phyloP scores from a whole-genome alignment of 1,140 invertebrate species.

The Scaptomyza pallida region DNA sequence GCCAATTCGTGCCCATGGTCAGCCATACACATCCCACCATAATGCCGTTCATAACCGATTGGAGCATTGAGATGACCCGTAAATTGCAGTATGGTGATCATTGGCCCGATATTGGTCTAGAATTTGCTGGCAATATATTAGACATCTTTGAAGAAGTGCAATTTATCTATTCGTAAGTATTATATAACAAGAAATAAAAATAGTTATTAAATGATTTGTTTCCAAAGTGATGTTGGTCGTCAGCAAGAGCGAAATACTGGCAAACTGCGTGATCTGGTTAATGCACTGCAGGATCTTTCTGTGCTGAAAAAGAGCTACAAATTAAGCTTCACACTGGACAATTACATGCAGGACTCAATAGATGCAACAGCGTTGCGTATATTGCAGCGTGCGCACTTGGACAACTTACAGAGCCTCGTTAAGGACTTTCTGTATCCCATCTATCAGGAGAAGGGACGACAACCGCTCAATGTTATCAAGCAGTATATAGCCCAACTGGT shows the following conservation, averaged over 20 bases:
- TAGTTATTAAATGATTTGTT: background rate
- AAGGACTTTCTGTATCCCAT: conserved; percentile 79
- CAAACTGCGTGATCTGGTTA: conserved; percentile 70
- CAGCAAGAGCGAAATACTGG: conserved; percentile 74
- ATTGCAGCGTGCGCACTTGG: conserved; percentile 76
- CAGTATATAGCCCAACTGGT: conserved; percentile 75
- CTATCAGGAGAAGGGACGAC: conserved; percentile 73
- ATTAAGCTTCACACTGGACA: conserved; percentile 72
- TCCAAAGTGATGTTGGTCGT: conserved; percentile 65
- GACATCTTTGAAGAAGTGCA: conserved; percentile 76
- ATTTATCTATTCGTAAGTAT: conserved; percentile 77
- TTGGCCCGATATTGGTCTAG: conserved; percentile 81
- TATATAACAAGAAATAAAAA: background rate
- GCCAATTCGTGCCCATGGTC: conserved; percentile 73
- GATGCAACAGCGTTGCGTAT: conserved; percentile 78
- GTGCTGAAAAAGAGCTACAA: conserved; percentile 79
- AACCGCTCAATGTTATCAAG: conserved; percentile 65
- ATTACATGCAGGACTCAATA: conserved; percentile 75
- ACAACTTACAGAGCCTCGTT: conserved; percentile 68
- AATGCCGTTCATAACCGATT: conserved; percentile 76
- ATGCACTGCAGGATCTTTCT: conserved; percentile 72
- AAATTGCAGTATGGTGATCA: conserved; percentile 73
- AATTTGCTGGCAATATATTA: conserved; percentile 75
- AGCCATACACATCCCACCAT: conserved; percentile 74
- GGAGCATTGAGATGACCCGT: conserved; percentile 77